Evolutionary conservation across 1,140 invertebrate genomes (phyloP), one percentile per base, ranked within the genome.

Genomic region (Drosophila athabasca): DNA sequence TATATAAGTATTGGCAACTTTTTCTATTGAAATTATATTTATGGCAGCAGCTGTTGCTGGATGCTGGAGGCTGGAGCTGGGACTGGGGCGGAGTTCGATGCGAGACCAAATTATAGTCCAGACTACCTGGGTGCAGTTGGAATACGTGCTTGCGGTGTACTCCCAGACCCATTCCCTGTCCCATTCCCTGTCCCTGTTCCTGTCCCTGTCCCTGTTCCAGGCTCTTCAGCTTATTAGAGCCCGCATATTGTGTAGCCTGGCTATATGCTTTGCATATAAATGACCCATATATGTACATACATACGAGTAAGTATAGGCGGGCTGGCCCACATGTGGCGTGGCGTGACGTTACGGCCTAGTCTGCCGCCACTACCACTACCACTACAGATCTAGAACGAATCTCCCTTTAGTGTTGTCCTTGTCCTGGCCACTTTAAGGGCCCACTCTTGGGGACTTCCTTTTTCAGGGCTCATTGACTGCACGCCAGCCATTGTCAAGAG

Each of bases 251-350:
- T 50, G 71, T 8, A 81, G 68, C 65, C 67, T 68, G 72, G 82
- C 61, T 66, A 39, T 72, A 75, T 87, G 82, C 78, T 82, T 85
- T 85, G 82, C 82, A 85, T 85, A 87, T 82, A 85, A 85, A 85
- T 85, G 82, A 82, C 78, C 69, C 82, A 70, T 62, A 85, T 81
- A 62, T 69, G 70, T 45, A 57, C 39, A 48, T 45, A 57, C 39
- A 48, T 26, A 15, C 35, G 50, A 50, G 49, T 43, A 45, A 35
- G 19, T 39, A 44, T 48, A n/a, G 52, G 51, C 49, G 13, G 67
- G 60, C 51, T 75, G 70, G 75, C 75, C 70, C 79, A 83, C 61
- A 76, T 68, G 68, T 58, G 58, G 71, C 48, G 48, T 24, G 22
- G 24, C 24, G 24, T 71, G 43, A 50, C 52, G 26, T 71, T 49